Conservation (phyloP, 2,888 invertebrate genomes). For the Drosophila borealis region DNA sequence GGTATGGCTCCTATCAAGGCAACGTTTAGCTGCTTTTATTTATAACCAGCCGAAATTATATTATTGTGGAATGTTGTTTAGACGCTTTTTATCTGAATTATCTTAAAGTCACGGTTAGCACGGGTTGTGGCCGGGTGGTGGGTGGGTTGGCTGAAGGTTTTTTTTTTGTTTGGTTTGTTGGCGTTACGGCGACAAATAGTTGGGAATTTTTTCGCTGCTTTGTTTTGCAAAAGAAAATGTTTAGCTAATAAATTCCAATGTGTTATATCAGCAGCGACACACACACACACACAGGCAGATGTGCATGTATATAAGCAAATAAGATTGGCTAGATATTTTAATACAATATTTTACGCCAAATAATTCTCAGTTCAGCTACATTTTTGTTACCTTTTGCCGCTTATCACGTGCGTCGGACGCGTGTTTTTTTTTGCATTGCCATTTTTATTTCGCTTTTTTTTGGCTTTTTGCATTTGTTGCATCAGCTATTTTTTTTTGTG, state of each 20-base stretch:
- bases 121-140: constrained; percentile 1
- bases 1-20: constrained; percentile 10
- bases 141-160: neutral
- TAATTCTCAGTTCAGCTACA: neutral
- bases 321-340: constrained; percentile 1
- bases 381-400: neutral
- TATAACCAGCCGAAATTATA: constrained; percentile 16
- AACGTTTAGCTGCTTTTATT: constrained; percentile 28
- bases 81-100: constrained; percentile 52
- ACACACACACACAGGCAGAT: constrained; percentile 12
- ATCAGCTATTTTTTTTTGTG: constrained; percentile 5
- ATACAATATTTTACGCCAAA: neutral
- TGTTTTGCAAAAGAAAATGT: constrained; percentile 44
- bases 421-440: neutral
- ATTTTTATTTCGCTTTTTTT: neutral
- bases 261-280: constrained; percentile 30
- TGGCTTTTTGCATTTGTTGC: neutral
- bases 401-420: constrained; percentile 1
- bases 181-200: constrained; percentile 34
- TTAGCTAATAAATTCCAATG: constrained; percentile 49
- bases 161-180: constrained; percentile 27
- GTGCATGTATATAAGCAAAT: constrained; percentile 9
- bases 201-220: constrained; percentile 35
- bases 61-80: constrained; percentile 51
- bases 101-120: constrained; percentile 32